A percentile compares a stretch with the other conserved stretches of the same genome.
Evolutionary conservation across 1,140 invertebrate species (phyloP).

Genomic region (Brachionus rubens): DNA sequence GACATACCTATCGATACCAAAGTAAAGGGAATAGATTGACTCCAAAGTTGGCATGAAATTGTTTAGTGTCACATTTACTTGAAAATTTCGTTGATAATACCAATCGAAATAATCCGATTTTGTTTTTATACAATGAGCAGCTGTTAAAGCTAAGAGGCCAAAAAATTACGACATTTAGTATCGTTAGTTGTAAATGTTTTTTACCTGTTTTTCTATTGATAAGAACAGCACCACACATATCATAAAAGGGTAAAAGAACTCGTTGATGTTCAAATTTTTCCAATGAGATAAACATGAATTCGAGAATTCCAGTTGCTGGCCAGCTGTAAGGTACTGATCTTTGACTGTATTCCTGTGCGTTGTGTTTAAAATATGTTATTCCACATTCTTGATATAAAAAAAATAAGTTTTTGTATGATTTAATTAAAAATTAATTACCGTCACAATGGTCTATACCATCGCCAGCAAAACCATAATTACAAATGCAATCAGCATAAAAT

Average conservation of each 20-base stretch:
- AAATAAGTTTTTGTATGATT: neutral
- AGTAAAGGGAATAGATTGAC: neutral
- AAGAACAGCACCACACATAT: neutral
- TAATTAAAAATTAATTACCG: neutral
- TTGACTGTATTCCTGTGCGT: neutral
- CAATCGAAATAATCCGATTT: neutral
- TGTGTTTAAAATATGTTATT: slow-evolving; percentile 12
- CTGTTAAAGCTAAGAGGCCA: too few relatives aligned
- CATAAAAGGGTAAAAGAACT: neutral
- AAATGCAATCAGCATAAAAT: slow-evolving; percentile 36
- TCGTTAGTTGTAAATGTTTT: too few relatives aligned
- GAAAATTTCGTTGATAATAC: neutral
- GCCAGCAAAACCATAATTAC: neutral
- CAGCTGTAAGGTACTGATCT: slow-evolving; percentile 12
- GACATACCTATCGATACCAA: neutral
- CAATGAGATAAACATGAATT: slow-evolving; percentile 1
- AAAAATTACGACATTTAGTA: too few relatives aligned
- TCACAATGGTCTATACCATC: slow-evolving; percentile 38
- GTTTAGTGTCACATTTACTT: neutral
- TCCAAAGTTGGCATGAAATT: neutral
- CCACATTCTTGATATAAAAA: slow-evolving; percentile 10
- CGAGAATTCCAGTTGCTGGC: slow-evolving; percentile 9
- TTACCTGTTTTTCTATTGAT: slow-evolving; percentile 15
- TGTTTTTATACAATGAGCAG: slow-evolving; percentile 13
- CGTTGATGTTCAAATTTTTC: neutral